Evolutionary conservation across 2,888 invertebrate genomes (phyloP).

Genomic region (Sicus ferrugineus): DNA sequence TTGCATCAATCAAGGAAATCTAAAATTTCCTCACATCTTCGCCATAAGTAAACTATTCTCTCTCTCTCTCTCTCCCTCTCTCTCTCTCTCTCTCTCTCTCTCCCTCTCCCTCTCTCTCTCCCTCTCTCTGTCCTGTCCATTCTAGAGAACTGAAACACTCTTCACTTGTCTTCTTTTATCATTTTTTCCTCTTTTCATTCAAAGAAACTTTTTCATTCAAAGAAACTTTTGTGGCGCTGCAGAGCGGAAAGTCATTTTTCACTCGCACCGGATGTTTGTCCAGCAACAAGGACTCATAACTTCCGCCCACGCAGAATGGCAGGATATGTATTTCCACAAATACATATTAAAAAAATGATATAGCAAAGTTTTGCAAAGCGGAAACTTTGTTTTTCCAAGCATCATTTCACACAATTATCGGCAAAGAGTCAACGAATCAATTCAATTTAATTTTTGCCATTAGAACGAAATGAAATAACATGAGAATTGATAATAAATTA

Average conservation of each 20-base stretch:
- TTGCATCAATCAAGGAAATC: not conserved
- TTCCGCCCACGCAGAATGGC: conserved; percentile 21
- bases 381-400: conserved; percentile 24
- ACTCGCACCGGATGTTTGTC: conserved; percentile 34
- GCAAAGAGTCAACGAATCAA: not conserved
- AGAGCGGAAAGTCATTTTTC: conserved; percentile 33
- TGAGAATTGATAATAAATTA: too few relatives aligned
- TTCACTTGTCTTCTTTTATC: not conserved
- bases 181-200: not conserved
- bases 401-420: conserved; percentile 21
- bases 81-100: not conserved
- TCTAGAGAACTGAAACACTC: too few relatives aligned
- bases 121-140: not conserved
- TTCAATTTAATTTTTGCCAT: too few relatives aligned
- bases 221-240: not conserved
- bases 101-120: too few relatives aligned
- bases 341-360: not conserved
- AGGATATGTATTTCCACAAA: conserved; percentile 18
- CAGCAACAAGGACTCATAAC: conserved; percentile 32
- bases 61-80: not conserved
- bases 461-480: not conserved
- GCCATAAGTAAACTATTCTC: not conserved
- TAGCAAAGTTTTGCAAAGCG: conserved; percentile 5
- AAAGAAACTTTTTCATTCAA: not conserved
- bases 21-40: not conserved